Conservation (phyloP, 2,888 invertebrate species). For the Pseudococcus jackbeardsleyi region DNA sequence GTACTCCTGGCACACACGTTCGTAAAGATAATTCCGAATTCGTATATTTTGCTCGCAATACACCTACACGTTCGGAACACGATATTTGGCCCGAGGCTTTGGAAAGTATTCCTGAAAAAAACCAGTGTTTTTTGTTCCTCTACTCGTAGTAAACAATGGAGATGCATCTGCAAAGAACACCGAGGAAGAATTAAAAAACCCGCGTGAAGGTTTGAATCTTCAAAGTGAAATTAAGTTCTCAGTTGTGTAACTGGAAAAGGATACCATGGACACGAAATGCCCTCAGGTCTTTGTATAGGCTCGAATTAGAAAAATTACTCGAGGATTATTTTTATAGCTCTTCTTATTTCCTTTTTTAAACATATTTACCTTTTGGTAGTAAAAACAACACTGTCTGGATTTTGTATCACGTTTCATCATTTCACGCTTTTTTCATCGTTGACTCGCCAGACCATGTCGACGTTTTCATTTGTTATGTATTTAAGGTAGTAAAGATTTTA, state of each 20-base stretch:
- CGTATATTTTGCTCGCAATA: neutral
- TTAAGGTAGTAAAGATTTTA: constrained; percentile 34
- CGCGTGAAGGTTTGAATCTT: neutral
- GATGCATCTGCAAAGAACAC: neutral
- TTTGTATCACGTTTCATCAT: constrained; percentile 34
- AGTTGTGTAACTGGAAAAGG: neutral
- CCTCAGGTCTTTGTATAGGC: neutral
- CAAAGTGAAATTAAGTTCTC: neutral
- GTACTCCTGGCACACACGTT: neutral
- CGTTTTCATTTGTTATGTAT: constrained; percentile 44
- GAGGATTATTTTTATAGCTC: neutral
- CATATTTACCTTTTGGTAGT: neutral
- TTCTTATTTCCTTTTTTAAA: neutral
- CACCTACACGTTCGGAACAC: neutral
- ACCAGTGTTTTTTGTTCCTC: neutral
- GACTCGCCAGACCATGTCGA: constrained; percentile 27
- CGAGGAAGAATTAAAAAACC: neutral
- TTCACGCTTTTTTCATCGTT: constrained; percentile 47
- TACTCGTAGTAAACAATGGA: neutral
- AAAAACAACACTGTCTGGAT: neutral
- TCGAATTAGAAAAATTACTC: neutral
- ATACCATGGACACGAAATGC: neutral
- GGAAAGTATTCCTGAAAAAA: neutral
- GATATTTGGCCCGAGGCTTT: neutral
- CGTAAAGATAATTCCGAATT: neutral